These are phyloP conservation scores for Aphelinus certus DNA, from an alignment of 1,140 invertebrate species.

Conservation along the genomic window DNA sequence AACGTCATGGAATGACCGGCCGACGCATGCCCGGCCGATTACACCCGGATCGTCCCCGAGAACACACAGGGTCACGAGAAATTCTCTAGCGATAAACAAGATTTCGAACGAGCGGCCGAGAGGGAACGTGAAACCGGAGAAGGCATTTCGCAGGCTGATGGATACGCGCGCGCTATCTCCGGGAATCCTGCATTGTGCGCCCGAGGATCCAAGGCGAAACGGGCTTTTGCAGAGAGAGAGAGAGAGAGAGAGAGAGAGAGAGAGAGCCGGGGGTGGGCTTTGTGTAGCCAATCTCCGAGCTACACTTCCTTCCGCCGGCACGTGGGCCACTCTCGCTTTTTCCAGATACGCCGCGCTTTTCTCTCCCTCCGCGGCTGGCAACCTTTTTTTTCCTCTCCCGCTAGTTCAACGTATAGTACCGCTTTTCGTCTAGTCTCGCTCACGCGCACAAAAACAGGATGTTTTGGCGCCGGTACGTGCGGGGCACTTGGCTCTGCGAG, in stretches of 20 bases:
- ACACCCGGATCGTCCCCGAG: no score
- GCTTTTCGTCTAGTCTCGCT: conserved; percentile 26
- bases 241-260: no score
- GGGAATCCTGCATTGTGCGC: conserved; percentile 17
- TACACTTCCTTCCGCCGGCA: conserved; percentile 52
- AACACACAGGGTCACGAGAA: background rate
- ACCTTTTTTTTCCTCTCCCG: background rate
- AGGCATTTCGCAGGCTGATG: no score
- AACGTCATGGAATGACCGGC: no score
- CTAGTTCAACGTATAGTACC: background rate
- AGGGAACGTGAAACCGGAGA: background rate
- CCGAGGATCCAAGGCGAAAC: background rate
- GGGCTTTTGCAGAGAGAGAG: background rate
- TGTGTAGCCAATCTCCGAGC: conserved; percentile 46
- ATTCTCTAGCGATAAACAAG: background rate
- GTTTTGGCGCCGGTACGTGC: conserved; percentile 27
- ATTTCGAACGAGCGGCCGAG: background rate
- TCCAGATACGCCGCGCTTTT: conserved; percentile 23
- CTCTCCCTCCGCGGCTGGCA: background rate
- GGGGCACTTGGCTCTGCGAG: background rate
- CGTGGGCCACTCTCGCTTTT: background rate
- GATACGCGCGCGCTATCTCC: background rate
- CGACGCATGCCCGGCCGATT: no score
- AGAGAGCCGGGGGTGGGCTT: conserved; percentile 38
- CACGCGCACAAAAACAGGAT: conserved; percentile 6